Evolutionary conservation across 64 coral and sea anemone genomes (phyloP), one percentile per base, ranked within the genome.

Genomic region (Montipora capricornis): DNA sequence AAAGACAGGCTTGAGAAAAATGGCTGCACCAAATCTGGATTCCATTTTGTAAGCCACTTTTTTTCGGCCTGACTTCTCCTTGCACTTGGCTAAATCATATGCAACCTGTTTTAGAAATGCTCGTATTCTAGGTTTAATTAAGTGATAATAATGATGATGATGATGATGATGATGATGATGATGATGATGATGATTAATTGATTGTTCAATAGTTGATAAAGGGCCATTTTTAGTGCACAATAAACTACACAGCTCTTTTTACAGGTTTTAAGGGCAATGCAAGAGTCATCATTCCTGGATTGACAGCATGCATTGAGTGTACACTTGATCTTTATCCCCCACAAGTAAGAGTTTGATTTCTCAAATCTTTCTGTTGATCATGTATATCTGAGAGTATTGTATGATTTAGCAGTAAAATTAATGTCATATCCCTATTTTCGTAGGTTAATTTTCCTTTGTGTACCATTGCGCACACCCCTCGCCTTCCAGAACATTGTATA

Each of bases 201-300:
- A 37, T 37, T 37, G 37, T 37, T 37, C 37, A 37, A 37, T 37
- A 37, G 37, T 37, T 37, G 37, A 37, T 37, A 0, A 37, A 37
- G 37, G 37, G 37, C 37, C 37, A 37, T 37, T 37, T 37, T 37
- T 2, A 37, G 37, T 2, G 37, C 37, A 37, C 37, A 37, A 37
- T 37, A 37, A 37, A 37, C 37, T 37, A 37, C 37, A 37, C 37
- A 19, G 15, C 17, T 74, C 81, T 89, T 17, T 5, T 79, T 79
- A 0, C 50, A 99, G 98, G 95, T 74, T 99, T 99, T 75, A 99
- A 99, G 78, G 98, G 98, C 12, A 99, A 99, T 90, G 95, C 98
- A 8, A 59, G 98, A 68, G 93, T 99, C 16, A 90, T 99, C 10
- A 79, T 99, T 45, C 98, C 98, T 75, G 98, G 98, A 16, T 16